Evolutionary conservation across 2,797 vertebrate species (phyloP).

Genomic region (Sebastes jordani): DNA sequence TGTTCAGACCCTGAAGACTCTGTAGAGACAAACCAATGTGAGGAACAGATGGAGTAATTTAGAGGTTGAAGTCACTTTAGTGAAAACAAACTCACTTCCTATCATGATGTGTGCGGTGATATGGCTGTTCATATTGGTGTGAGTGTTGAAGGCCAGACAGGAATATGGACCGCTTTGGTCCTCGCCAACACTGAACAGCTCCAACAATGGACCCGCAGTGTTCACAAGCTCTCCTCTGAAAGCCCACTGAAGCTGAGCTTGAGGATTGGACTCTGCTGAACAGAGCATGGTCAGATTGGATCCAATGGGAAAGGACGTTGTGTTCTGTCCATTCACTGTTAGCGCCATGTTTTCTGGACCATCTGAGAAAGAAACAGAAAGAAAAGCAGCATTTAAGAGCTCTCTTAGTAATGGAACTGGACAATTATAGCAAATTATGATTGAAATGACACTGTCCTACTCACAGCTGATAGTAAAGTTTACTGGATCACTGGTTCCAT

Average conservation of each 20-base stretch:
- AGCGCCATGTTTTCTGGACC: constrained; percentile 71
- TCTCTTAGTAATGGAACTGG: not conserved
- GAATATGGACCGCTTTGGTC: constrained; percentile 65
- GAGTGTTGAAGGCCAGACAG: constrained; percentile 70
- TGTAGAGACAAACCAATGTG: constrained; percentile 19
- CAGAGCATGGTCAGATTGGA: constrained; percentile 67
- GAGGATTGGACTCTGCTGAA: constrained; percentile 60
- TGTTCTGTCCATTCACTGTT: constrained; percentile 51
- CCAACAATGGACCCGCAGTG: constrained; percentile 35
- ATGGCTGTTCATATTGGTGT: constrained; percentile 47
- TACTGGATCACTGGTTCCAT: constrained; percentile 47
- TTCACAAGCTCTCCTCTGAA: constrained; percentile 47
- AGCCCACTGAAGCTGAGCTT: constrained; percentile 62
- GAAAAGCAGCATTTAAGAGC: not conserved
- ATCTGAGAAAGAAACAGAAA: constrained; percentile 40
- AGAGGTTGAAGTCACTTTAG: accelerated
- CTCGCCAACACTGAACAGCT: constrained; percentile 32
- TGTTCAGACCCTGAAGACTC: constrained; percentile 36
- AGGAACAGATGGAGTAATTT: not conserved
- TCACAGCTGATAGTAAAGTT: constrained; percentile 76
- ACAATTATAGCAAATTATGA: not conserved
- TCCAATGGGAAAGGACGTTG: constrained; percentile 38
- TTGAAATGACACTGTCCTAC: constrained; percentile 24
- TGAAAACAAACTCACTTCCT: constrained; percentile 37
- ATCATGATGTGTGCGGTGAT: constrained; percentile 58